phyloP scores from a whole-genome alignment of 2,113 vertebrate genomes.

The Callionymus lyra region DNA sequence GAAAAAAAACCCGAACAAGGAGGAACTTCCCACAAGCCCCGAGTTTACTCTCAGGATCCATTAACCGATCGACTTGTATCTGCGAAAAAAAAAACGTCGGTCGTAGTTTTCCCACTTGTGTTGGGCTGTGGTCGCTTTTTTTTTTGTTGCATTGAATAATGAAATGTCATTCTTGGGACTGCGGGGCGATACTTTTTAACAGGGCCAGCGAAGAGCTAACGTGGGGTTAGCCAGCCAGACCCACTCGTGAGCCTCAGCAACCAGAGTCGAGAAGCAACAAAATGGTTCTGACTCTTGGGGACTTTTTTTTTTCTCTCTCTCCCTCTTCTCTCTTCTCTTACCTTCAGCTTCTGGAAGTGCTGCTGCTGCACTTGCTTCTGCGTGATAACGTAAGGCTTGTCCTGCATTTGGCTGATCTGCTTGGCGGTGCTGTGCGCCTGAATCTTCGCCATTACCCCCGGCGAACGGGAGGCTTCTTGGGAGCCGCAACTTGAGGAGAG shows the following conservation, averaged over 20 bases:
- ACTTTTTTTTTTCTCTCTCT: conserved; percentile 39
- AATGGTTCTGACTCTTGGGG: conserved; percentile 60
- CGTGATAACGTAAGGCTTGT: conserved; percentile 70
- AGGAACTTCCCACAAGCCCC: conserved; percentile 57
- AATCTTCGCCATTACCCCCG: conserved; percentile 77
- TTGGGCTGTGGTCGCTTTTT: conserved; percentile 13
- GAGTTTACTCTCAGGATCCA: conserved; percentile 31
- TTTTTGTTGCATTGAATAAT: conserved; percentile 12
- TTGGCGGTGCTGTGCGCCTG: conserved; percentile 71
- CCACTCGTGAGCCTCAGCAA: conserved; percentile 38
- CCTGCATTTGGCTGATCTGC: conserved; percentile 72
- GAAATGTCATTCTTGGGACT: conserved; percentile 13
- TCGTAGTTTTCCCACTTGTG: conserved; percentile 17
- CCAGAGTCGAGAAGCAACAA: conserved; percentile 47
- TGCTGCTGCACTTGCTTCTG: conserved; percentile 76
- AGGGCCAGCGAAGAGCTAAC: conserved; percentile 51
- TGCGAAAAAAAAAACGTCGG: conserved; percentile 31
- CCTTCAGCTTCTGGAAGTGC: conserved; percentile 80
- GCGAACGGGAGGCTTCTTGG: conserved; percentile 46
- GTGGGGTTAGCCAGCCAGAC: conserved; percentile 34
- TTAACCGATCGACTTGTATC: conserved; percentile 17
- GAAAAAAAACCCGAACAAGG: conserved; percentile 48
- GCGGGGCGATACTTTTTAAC: conserved; percentile 44
- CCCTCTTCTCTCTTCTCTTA: conserved; percentile 62
- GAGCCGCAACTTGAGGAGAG: conserved; percentile 55